A percentile compares a stretch with the other conserved stretches of the same genome.
phyloP scores from a whole-genome alignment of 2,113 vertebrate genomes.

The Rhodinocichla rosea region DNA sequence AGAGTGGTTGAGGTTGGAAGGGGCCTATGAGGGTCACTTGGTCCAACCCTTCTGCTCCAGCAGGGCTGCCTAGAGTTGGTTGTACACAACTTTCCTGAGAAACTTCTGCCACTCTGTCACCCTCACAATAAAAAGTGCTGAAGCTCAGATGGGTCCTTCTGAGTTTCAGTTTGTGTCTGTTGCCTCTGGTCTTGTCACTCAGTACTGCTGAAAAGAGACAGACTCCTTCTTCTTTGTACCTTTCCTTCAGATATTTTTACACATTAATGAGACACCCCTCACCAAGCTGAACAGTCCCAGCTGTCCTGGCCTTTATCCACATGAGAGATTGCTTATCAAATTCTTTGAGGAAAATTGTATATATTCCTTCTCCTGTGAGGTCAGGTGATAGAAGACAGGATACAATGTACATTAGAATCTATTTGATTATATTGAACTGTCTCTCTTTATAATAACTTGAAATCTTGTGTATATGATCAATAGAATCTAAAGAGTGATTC shows the following conservation, averaged over 20 bases:
- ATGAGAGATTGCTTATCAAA: not conserved
- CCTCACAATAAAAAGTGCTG: not conserved
- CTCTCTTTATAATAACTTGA: not conserved
- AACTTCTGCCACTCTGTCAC: not conserved
- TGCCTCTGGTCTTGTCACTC: not conserved
- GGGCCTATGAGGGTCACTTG: not conserved
- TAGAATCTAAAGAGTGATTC: not conserved
- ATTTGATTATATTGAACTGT: not conserved
- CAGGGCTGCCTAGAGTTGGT: not conserved
- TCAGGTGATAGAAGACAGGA: not conserved
- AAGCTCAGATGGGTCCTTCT: not conserved
- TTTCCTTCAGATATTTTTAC: not conserved
- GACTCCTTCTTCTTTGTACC: not conserved
- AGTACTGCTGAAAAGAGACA: not conserved
- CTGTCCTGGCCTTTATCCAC: not conserved
- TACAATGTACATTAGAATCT: not conserved
- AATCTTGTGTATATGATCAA: not conserved
- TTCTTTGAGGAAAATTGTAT: not conserved
- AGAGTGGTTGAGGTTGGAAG: not conserved
- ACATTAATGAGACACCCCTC: not conserved
- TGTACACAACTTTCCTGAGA: not conserved
- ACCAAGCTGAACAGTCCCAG: not conserved
- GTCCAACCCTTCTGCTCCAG: not conserved
- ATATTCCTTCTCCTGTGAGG: not conserved
- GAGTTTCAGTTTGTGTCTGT: not conserved